Evolutionary conservation across 2,113 vertebrate genomes (phyloP).

Genomic region (western clawed frog (Xenopus tropicalis)): DNA sequence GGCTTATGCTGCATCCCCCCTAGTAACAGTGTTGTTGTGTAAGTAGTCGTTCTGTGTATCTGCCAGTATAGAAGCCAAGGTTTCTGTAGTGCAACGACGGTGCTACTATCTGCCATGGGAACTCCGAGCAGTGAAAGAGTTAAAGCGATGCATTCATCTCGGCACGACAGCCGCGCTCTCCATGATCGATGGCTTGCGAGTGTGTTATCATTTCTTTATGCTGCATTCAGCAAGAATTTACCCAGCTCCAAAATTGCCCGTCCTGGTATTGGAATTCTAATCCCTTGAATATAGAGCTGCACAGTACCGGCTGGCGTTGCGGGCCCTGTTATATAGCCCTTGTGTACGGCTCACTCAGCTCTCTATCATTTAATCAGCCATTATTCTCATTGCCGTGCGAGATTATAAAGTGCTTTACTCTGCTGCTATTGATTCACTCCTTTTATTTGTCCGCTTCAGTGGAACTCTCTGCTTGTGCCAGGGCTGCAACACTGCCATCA

Average conservation of each 20-base stretch:
- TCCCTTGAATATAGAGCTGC: neutral
- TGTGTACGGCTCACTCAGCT: neutral
- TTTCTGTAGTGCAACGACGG: no score
- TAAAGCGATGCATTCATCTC: neutral
- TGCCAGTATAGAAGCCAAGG: no score
- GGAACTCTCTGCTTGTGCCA: slow-evolving; percentile 55
- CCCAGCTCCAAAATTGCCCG: neutral
- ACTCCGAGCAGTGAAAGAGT: neutral
- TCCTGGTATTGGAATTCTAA: neutral
- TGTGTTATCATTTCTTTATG: slow-evolving; percentile 1
- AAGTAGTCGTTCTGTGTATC: no score
- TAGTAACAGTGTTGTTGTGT: no score
- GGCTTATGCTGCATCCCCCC: no score
- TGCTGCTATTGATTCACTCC: slow-evolving; percentile 52
- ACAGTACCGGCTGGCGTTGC: neutral
- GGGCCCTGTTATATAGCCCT: neutral
- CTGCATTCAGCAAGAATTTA: neutral
- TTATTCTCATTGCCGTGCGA: neutral
- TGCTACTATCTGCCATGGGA: no score
- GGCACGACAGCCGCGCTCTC: neutral
- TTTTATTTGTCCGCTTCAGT: slow-evolving; percentile 54
- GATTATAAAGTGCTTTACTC: slow-evolving; percentile 13
- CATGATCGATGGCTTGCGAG: neutral
- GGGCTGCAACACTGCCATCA: slow-evolving; percentile 30
- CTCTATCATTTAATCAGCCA: neutral